Evolutionary conservation across 2,888 invertebrate genomes (phyloP).

Genomic region (Anthophora plumipes): DNA sequence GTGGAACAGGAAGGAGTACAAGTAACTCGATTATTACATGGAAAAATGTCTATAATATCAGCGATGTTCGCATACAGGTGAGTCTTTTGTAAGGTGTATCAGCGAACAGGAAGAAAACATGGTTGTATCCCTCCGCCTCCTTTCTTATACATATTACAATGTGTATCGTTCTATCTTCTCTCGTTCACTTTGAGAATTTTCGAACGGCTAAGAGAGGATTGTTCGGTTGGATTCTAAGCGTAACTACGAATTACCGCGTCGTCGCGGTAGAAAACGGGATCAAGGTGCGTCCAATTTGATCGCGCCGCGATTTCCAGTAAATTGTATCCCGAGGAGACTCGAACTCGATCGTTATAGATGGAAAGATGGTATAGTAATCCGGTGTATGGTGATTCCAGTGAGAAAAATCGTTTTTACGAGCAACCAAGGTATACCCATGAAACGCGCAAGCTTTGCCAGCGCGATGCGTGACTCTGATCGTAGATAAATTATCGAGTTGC

Average conservation of each 20-base stretch:
- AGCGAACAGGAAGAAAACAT: constrained; percentile 18
- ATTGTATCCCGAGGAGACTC: constrained; percentile 44
- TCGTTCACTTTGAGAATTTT: constrained; percentile 38
- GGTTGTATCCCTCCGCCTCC: neutral
- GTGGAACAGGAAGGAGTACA: constrained; percentile 31
- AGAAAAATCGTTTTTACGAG: constrained; percentile 17
- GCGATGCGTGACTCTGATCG: constrained; percentile 40
- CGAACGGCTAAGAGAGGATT: constrained; percentile 8
- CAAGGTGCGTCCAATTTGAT: constrained; percentile 12
- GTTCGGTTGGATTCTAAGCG: constrained; percentile 23
- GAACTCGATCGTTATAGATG: constrained; percentile 7
- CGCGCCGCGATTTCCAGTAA: constrained; percentile 31
- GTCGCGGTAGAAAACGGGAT: neutral
- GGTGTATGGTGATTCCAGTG: neutral
- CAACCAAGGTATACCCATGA: neutral
- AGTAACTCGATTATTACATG: constrained; percentile 38
- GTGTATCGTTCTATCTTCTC: constrained; percentile 33
- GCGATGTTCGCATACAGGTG: constrained; percentile 41
- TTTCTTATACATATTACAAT: constrained; percentile 39
- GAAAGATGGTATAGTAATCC: neutral
- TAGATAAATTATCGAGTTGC: constrained; percentile 41
- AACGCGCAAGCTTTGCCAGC: neutral
- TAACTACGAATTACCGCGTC: constrained; percentile 41
- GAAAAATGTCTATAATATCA: constrained; percentile 15
- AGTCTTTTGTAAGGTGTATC: constrained; percentile 13